Percentiles rank a stretch among this genome's conserved stretches.
Evolutionary conservation across 1,140 invertebrate species (phyloP).

Genomic region (Anastrepha ludens): DNA sequence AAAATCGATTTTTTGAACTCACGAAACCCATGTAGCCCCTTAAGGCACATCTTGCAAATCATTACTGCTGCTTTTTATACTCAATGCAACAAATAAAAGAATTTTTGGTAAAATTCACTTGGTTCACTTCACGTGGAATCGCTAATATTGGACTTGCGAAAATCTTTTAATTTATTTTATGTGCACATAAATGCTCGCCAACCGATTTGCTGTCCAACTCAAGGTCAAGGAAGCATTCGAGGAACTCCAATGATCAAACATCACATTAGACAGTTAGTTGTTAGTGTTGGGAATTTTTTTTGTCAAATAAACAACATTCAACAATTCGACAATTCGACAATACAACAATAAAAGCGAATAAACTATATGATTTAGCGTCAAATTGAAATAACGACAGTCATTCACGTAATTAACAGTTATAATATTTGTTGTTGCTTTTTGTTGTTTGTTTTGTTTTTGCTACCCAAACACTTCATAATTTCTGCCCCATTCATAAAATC

Average conservation of each 20-base stretch:
- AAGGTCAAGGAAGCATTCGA: constrained; percentile 1
- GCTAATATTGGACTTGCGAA: no score
- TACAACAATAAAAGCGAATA: background rate
- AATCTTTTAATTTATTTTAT: background rate
- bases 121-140: no score
- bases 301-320: background rate
- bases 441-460: background rate
- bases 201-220: background rate
- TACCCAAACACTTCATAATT: background rate
- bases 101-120: no score
- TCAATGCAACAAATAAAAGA: no score
- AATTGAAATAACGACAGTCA: constrained; percentile 13
- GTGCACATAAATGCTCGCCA: background rate
- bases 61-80: no score
- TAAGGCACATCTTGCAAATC: no score
- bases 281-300: background rate
- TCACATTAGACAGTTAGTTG: background rate
- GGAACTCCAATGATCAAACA: background rate
- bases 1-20: no score
- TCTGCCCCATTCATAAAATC: constrained; percentile 19
- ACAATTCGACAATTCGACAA: background rate
- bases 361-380: background rate
- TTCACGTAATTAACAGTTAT: constrained; percentile 18
- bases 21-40: no score
- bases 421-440: no score